These are phyloP conservation scores for Tetranychus urticae DNA, from an alignment of 1,140 invertebrate species.

Conservation along the genomic window DNA sequence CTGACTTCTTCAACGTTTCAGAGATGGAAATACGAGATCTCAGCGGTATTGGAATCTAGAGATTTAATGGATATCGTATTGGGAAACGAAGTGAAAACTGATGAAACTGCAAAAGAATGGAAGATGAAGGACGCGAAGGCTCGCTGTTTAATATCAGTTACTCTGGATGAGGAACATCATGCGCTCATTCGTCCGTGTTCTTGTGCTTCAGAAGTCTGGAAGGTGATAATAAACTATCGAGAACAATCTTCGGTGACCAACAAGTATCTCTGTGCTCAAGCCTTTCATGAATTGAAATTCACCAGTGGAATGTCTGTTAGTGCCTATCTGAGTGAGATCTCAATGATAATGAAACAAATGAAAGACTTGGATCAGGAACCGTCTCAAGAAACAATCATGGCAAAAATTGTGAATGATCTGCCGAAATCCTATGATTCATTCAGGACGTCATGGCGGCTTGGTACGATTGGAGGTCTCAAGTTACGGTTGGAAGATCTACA, in stretches of 20 bases:
- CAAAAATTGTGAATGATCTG: background rate
- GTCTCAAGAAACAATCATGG: background rate
- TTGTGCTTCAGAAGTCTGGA: background rate
- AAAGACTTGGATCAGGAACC: background rate
- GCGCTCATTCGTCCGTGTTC: background rate
- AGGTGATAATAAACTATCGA: background rate
- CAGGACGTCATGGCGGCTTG: background rate
- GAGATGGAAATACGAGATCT: background rate
- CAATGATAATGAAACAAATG: conserved; percentile 1
- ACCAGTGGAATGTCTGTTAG: background rate
- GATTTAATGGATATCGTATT: conserved; percentile 44
- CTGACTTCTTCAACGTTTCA: background rate
- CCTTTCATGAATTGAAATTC: background rate
- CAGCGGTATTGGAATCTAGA: conserved; percentile 51
- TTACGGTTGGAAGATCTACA: background rate
- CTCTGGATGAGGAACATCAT: background rate
- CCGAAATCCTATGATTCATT: background rate
- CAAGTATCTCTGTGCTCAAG: background rate
- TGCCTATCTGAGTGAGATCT: background rate
- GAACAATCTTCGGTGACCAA: background rate
- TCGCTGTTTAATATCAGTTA: background rate
- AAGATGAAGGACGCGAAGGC: background rate
- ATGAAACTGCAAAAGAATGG: background rate
- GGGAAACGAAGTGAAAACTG: background rate
- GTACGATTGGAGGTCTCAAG: background rate